Evolutionary conservation across 2,888 invertebrate genomes (phyloP).

Genomic region (Pammene aurita): DNA sequence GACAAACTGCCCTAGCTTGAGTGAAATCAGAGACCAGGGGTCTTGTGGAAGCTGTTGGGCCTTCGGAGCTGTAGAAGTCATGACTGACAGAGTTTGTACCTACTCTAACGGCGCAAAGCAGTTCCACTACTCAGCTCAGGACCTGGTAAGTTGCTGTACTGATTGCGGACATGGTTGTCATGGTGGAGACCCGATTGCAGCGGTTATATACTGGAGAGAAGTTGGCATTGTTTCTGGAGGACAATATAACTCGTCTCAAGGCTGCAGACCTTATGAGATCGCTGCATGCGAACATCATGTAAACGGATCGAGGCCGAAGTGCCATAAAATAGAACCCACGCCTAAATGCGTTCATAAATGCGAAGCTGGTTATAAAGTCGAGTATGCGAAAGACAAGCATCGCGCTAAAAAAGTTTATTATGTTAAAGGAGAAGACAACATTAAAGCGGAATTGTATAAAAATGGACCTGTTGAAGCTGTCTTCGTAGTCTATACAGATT

Average conservation of each 20-base stretch:
- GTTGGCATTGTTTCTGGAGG: conserved; percentile 95
- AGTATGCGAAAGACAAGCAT: conserved; percentile 86
- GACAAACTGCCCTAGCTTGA: conserved; percentile 90
- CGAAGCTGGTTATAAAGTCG: conserved; percentile 85
- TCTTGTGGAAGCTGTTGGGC: conserved; percentile 98
- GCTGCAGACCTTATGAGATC: conserved; percentile 92
- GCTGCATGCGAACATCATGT: conserved; percentile 70
- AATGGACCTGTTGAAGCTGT: conserved; percentile 80
- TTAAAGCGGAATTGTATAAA: background rate
- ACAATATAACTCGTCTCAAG: conserved; percentile 69
- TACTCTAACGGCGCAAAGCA: background rate
- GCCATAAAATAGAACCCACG: conserved; percentile 84
- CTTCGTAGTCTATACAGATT: conserved; percentile 93
- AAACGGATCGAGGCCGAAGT: conserved; percentile 53
- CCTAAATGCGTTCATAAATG: conserved; percentile 90
- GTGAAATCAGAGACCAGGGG: conserved; percentile 84
- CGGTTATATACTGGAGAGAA: conserved; percentile 94
- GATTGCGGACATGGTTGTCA: conserved; percentile 75
- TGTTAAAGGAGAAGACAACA: background rate
- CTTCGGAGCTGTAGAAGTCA: conserved; percentile 94
- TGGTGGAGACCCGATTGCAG: conserved; percentile 90
- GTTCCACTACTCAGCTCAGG: conserved; percentile 88
- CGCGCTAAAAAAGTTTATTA: background rate
- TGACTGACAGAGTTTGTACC: conserved; percentile 1
- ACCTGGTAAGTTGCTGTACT: conserved; percentile 90